phyloP scores from a whole-genome alignment of 2,113 vertebrate species.

The Gymnocephalus cernua region DNA sequence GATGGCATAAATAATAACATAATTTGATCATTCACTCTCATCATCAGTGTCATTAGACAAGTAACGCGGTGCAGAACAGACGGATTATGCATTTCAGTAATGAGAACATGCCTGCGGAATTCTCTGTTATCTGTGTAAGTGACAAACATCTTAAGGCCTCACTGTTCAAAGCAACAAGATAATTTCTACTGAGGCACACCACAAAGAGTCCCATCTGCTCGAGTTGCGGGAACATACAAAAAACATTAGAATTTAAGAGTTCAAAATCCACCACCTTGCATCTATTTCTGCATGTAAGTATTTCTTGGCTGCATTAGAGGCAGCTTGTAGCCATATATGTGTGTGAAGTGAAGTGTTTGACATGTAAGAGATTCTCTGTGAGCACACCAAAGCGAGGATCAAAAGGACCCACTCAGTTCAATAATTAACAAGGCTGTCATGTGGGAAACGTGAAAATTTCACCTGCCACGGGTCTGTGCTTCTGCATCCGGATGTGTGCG shows the following conservation, averaged over 20 bases:
- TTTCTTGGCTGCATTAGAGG: not conserved
- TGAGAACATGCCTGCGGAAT: slow-evolving; percentile 29
- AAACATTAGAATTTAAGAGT: too few species aligned
- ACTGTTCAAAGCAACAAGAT: slow-evolving; percentile 18
- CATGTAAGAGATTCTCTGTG: slow-evolving; percentile 67
- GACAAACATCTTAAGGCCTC: slow-evolving; percentile 21
- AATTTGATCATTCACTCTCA: slow-evolving; percentile 50
- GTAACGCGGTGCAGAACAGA: slow-evolving; percentile 39
- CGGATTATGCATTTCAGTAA: slow-evolving; percentile 30
- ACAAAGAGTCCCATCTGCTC: slow-evolving; percentile 21
- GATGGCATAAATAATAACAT: slow-evolving; percentile 45
- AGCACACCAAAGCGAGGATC: slow-evolving; percentile 64
- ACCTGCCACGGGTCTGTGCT: slow-evolving; percentile 39
- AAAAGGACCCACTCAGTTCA: slow-evolving; percentile 74
- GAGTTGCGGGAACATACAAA: slow-evolving; percentile 3
- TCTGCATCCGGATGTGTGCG: slow-evolving; percentile 12
- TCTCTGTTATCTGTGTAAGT: slow-evolving; percentile 28
- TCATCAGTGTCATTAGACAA: slow-evolving; percentile 45
- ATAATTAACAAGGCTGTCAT: slow-evolving; percentile 76
- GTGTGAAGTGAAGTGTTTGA: slow-evolving; percentile 70
- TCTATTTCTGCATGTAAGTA: not conserved
- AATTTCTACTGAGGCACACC: slow-evolving; percentile 24
- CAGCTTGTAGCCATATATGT: slow-evolving; percentile 40
- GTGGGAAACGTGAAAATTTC: slow-evolving; percentile 69
- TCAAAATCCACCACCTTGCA: not conserved